Base-by-base conservation (phyloP, 1,140 invertebrate genomes). In the Bombus affinis region DNA sequence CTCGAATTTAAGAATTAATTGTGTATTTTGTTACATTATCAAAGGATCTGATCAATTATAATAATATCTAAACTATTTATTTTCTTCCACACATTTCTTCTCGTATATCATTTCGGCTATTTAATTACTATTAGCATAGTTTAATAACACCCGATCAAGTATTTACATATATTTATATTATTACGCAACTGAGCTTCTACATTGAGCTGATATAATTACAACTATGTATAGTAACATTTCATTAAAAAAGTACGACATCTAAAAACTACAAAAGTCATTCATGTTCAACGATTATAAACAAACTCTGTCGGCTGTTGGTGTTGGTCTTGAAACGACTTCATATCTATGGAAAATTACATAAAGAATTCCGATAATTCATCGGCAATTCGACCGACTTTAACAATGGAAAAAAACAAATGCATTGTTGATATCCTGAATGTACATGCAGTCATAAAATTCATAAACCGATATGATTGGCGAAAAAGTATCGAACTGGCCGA, bases 341-440 rank as follows among this genome's bases (percentile, higher is more conserved):
- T 83, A 68, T 42, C 44, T 83, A 1, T 83, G 44, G 35, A 70
- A 75, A 83, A 78, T 78, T 42, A 62, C 76, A 15, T 72, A 62
- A 72, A 72, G 57, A 80, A 62, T 12, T 80, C 42, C 3, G 28
- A 79, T 59, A 72, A 72, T 44, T n/a, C 42, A 2, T 1, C 32
- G 32, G 1, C 13, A n/a, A 80, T 5, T 47, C 10, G 47, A 44
- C n/a, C 8, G 74, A 74, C 72, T 18, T 62, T 13, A 32, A 59
- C n/a, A 9, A 18, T 3, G 5, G 3, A 25, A 39, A 37, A 68
- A 32, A 32, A 8, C 10, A 47, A 71, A 62, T 25, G 5, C 57
- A 35, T 3, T 8, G 39, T 9, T 18, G 4, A n/a, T n/a, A 53
- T 75, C 28, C 18, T 13, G 8, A 42, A 66, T 47, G 28, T 68